Evolutionary conservation across 64 coral and sea anemone species (phyloP).

Genomic region (Anthopleura sola): DNA sequence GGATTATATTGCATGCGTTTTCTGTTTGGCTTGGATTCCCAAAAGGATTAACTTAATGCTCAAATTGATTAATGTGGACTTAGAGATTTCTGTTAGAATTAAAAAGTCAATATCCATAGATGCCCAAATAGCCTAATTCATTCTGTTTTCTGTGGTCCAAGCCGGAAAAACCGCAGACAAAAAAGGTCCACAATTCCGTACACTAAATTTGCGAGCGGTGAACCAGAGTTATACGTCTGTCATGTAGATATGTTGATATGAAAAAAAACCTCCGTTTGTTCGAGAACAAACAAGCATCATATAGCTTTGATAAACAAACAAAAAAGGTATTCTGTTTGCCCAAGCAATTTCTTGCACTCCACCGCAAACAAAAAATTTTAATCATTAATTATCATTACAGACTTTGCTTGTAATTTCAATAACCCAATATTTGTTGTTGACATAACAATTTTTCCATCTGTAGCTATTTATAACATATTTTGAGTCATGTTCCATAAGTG

Average conservation of each 20-base stretch:
- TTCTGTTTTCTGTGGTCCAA: background rate
- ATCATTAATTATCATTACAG: background rate
- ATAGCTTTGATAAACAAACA: background rate
- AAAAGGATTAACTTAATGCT: constrained; percentile 18
- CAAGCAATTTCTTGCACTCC: background rate
- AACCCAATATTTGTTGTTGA: no score
- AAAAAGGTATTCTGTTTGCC: background rate
- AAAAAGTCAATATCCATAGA: background rate
- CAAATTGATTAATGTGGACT: constrained; percentile 9
- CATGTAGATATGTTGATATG: background rate
- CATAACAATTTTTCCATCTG: background rate
- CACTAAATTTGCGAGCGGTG: background rate
- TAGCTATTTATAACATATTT: no score
- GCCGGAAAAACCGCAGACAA: background rate
- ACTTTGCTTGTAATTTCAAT: no score
- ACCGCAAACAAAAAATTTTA: background rate
- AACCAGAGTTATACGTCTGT: no score
- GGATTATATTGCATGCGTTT: background rate
- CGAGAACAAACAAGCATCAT: background rate
- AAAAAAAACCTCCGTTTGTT: background rate
- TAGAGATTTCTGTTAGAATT: background rate
- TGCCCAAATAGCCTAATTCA: background rate
- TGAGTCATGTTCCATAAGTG: no score
- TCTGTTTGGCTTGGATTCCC: background rate
- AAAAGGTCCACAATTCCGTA: background rate